Conservation (phyloP, 2,888 invertebrate species). For the Agriotes lineatus region DNA sequence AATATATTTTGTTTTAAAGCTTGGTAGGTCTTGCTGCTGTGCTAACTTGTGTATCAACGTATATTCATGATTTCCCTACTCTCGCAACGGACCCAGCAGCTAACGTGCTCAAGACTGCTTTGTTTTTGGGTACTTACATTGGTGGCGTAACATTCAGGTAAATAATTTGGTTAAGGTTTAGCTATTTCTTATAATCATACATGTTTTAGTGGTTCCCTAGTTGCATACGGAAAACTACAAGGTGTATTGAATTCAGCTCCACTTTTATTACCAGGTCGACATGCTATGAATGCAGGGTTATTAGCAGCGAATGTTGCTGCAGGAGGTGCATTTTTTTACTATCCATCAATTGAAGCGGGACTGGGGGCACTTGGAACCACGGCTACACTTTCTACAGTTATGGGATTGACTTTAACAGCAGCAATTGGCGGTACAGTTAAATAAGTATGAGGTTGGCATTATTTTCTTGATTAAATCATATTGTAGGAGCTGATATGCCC, state of each 20-base stretch:
- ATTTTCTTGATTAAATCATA: not conserved
- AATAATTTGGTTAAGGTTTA: slow-evolving; percentile 45
- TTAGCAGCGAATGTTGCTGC: slow-evolving; percentile 80
- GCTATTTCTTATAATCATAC: not conserved
- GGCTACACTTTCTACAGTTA: slow-evolving; percentile 80
- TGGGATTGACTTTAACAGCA: slow-evolving; percentile 89
- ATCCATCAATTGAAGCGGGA: slow-evolving; percentile 76
- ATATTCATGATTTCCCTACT: slow-evolving; percentile 85
- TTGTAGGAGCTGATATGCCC: slow-evolving; percentile 90
- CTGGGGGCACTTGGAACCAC: slow-evolving; percentile 82
- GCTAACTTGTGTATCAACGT: slow-evolving; percentile 86
- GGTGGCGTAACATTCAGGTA: slow-evolving; percentile 91
- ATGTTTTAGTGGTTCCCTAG: slow-evolving; percentile 79
- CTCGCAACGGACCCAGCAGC: slow-evolving; percentile 86
- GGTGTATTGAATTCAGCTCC: slow-evolving; percentile 84
- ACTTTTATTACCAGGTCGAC: slow-evolving; percentile 84
- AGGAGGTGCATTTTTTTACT: slow-evolving; percentile 77
- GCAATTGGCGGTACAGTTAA: slow-evolving; percentile 82
- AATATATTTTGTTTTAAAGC: slow-evolving; percentile 68
- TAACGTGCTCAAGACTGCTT: slow-evolving; percentile 84
- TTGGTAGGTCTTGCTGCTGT: slow-evolving; percentile 91
- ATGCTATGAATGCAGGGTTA: slow-evolving; percentile 79
- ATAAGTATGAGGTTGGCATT: not conserved
- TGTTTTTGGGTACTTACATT: slow-evolving; percentile 90
- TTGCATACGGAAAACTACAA: slow-evolving; percentile 93